Evolutionary conservation across 2,888 invertebrate genomes (phyloP).

Genomic region (Ectropis crepuscularia): DNA sequence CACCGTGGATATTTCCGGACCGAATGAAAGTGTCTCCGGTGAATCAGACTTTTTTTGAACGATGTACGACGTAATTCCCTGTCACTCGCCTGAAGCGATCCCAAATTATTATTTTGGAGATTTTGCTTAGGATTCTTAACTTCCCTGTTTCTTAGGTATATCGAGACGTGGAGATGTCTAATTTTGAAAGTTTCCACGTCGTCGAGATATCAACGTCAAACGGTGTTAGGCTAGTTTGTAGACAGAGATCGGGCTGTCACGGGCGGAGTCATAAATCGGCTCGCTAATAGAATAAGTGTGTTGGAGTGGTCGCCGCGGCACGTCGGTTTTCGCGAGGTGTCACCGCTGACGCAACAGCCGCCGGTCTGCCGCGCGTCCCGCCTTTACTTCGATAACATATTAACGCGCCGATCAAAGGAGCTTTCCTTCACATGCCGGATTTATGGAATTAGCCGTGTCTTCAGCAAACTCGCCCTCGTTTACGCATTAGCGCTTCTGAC

Average conservation of each 20-base stretch:
- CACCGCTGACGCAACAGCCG: constrained; percentile 68
- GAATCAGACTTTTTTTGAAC: constrained; percentile 76
- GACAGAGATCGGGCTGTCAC: constrained; percentile 61
- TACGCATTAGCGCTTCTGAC: constrained; percentile 31
- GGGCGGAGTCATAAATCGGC: constrained; percentile 62
- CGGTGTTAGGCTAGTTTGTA: constrained; percentile 54
- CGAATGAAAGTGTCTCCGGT: constrained; percentile 74
- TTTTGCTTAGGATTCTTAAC: constrained; percentile 62
- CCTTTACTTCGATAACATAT: constrained; percentile 77
- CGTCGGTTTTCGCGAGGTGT: constrained; percentile 65
- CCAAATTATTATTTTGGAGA: constrained; percentile 65
- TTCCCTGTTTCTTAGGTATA: constrained; percentile 46
- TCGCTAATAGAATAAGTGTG: constrained; percentile 69
- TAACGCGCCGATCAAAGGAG: constrained; percentile 78
- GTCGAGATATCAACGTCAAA: constrained; percentile 52
- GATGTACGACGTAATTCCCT: constrained; percentile 71
- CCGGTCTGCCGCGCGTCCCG: constrained; percentile 69
- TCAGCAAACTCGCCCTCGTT: constrained; percentile 20
- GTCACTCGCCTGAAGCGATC: constrained; percentile 67
- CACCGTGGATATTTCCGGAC: constrained; percentile 76
- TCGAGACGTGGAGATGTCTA: constrained; percentile 29
- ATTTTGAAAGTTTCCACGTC: constrained; percentile 36
- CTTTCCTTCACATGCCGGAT: constrained; percentile 60
- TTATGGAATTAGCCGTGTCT: constrained; percentile 57
- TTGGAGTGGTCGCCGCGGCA: constrained; percentile 52